phyloP scores from a whole-genome alignment of 1,140 invertebrate species.

The Metaphire vulgaris region DNA sequence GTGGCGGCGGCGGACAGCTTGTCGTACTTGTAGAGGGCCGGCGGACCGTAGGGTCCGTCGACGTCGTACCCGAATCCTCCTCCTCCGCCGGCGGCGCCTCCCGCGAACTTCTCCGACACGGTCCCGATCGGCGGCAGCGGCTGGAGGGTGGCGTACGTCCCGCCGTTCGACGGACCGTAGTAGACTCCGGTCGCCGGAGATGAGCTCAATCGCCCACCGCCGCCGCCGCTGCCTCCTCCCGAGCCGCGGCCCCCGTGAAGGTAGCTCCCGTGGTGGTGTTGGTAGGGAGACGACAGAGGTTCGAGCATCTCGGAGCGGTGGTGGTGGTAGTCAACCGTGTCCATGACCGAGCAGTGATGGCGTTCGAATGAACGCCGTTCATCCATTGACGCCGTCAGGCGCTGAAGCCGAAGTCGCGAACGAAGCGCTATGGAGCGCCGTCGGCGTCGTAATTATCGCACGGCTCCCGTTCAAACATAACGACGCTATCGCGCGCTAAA shows the following conservation, averaged over 20 bases:
- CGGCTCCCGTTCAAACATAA: no score
- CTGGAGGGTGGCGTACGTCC: conserved; percentile 58
- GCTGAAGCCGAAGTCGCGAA: not conserved
- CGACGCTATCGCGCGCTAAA: no score
- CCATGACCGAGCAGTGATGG: not conserved
- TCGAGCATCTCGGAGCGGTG: not conserved
- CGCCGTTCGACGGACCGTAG: not conserved
- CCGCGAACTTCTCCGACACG: conserved; percentile 72
- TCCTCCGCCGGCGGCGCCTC: no score
- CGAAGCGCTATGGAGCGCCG: no score
- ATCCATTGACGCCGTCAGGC: not conserved
- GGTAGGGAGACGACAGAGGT: not conserved
- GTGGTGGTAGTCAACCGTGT: not conserved
- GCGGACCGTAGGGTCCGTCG: not conserved
- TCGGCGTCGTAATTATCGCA: no score
- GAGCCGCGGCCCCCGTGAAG: not conserved
- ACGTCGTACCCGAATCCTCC: not conserved
- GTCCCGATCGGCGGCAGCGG: conserved; percentile 95
- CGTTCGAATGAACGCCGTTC: not conserved
- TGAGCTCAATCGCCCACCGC: not conserved
- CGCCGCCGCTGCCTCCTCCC: no score
- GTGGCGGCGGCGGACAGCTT: no score
- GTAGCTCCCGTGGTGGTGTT: not conserved
- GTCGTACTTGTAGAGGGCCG: no score
- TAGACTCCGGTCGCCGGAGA: not conserved